Evolutionary conservation across 2,888 invertebrate species (phyloP).

Genomic region (Cantharis nigra): DNA sequence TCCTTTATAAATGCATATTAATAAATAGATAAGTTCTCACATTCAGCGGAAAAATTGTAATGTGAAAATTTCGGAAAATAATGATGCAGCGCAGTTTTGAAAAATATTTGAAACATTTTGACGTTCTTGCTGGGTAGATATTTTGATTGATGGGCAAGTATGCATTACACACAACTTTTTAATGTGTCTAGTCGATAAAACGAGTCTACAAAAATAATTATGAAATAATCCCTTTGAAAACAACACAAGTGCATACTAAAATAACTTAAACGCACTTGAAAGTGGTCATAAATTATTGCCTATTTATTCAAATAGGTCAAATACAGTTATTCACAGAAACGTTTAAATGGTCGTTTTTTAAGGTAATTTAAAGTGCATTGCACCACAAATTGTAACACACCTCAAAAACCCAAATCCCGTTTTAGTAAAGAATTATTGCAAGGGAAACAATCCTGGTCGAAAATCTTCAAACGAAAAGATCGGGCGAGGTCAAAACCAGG

Average conservation of each 20-base stretch:
- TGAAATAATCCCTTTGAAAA: neutral
- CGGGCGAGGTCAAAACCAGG: slow-evolving; percentile 26
- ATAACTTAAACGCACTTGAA: slow-evolving; percentile 32
- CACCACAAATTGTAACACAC: slow-evolving; percentile 46
- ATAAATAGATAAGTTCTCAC: neutral
- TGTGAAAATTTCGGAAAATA: neutral
- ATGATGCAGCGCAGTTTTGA: neutral
- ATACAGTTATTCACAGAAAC: slow-evolving; percentile 49
- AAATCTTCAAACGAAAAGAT: slow-evolving; percentile 34
- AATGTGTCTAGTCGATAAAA: neutral
- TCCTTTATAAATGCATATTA: neutral
- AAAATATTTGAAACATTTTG: neutral
- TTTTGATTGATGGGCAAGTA: neutral
- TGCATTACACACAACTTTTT: neutral
- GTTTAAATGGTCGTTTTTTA: slow-evolving; percentile 38
- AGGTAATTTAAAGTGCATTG: slow-evolving; percentile 50
- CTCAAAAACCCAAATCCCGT: slow-evolving; percentile 46
- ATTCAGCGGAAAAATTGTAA: neutral
- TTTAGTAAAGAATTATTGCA: slow-evolving; percentile 48
- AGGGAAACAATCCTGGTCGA: slow-evolving; percentile 45
- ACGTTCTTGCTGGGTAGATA: neutral
- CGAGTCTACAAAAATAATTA: neutral
- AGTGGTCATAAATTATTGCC: slow-evolving; percentile 47
- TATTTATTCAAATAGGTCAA: slow-evolving; percentile 50
- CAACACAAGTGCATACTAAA: neutral